These are phyloP conservation scores for Cheilinus undulatus DNA, from an alignment of 2,113 vertebrate genomes.

Conservation along the genomic window DNA sequence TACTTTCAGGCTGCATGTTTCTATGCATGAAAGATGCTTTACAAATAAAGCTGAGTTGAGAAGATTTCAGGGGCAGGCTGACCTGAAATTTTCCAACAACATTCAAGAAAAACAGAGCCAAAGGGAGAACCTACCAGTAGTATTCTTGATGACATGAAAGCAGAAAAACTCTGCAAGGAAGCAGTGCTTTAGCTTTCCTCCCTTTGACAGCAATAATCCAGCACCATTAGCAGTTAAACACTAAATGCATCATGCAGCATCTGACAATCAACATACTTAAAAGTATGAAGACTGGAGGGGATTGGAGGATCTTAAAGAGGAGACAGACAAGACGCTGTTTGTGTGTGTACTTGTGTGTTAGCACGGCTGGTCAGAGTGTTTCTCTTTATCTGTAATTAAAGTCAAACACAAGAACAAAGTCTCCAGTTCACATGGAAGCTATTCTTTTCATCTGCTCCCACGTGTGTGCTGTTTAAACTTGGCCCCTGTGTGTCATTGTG, in stretches of 20 bases:
- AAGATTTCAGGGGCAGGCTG: no score
- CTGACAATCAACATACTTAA: constrained; percentile 50
- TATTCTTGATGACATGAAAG: constrained; percentile 24
- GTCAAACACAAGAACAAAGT: constrained; percentile 60
- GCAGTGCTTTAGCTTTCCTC: constrained; percentile 19
- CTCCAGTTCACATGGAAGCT: constrained; percentile 68
- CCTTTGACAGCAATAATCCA: constrained; percentile 57
- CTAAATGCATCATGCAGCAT: constrained; percentile 48
- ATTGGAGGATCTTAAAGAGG: constrained; percentile 21
- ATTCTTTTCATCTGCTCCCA: constrained; percentile 48
- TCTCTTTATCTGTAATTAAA: constrained; percentile 76
- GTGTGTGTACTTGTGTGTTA: constrained; percentile 22
- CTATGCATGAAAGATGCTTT: no score
- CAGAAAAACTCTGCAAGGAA: constrained; percentile 34
- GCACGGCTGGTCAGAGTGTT: constrained; percentile 48
- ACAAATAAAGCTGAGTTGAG: no score
- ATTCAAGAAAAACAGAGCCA: neutral
- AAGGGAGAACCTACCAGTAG: constrained; percentile 1
- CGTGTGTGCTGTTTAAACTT: constrained; percentile 32
- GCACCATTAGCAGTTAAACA: constrained; percentile 56
- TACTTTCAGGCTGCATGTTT: no score
- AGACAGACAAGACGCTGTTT: constrained; percentile 52
- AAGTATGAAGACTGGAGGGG: constrained; percentile 39
- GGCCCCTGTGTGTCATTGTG: constrained; percentile 17
- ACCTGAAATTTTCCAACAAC: no score